Conservation (phyloP, 2,888 invertebrate genomes). For the Macroteleia sp. region DNA sequence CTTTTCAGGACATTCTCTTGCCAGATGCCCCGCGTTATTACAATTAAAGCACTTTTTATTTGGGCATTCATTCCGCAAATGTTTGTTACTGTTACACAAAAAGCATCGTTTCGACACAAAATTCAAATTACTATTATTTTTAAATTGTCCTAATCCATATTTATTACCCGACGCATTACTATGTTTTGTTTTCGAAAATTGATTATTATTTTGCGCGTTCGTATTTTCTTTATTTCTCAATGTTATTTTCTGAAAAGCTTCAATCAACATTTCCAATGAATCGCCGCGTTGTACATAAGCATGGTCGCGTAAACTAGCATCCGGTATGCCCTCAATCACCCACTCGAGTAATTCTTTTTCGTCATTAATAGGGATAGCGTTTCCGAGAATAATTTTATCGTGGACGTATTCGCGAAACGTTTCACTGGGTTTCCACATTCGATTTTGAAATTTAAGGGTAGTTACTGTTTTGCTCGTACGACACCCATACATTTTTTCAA, state of each 20-base stretch:
- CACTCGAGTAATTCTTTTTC: slow-evolving; percentile 2
- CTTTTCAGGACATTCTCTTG: slow-evolving; percentile 7
- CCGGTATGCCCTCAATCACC: slow-evolving; percentile 2
- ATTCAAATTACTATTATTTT: neutral
- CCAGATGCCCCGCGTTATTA: slow-evolving; percentile 14
- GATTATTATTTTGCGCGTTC: neutral
- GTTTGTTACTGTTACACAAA: slow-evolving; percentile 19
- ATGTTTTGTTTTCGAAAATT: neutral
- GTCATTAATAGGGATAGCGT: neutral
- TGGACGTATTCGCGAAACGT: slow-evolving; percentile 7
- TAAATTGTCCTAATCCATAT: neutral
- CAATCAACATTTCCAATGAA: neutral
- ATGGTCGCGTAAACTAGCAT: neutral
- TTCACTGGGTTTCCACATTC: neutral
- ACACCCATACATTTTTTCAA: slow-evolving; percentile 53
- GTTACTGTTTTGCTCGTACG: slow-evolving; percentile 1
- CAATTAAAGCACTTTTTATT: slow-evolving; percentile 31
- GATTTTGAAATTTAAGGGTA: slow-evolving; percentile 7
- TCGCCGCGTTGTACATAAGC: neutral
- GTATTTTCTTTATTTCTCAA: slow-evolving; percentile 1
- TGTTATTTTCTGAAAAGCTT: neutral
- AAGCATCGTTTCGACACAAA: slow-evolving; percentile 15
- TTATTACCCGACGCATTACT: neutral
- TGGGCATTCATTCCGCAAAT: slow-evolving; percentile 25
- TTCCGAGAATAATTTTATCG: slow-evolving; percentile 1